Evolutionary conservation across 2,113 vertebrate genomes (phyloP).

Genomic region (Uria lomvia): DNA sequence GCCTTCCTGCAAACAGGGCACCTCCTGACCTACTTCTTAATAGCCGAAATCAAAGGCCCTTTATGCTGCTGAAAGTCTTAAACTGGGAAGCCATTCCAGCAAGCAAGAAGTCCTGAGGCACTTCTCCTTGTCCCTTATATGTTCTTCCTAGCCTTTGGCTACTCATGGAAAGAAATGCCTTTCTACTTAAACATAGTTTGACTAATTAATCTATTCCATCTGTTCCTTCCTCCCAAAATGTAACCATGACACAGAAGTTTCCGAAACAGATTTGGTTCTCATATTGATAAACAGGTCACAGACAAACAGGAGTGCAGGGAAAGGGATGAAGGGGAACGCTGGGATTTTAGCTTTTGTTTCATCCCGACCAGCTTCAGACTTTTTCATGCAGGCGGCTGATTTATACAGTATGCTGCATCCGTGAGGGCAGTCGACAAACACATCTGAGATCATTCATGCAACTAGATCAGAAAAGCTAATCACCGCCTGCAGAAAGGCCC

Average conservation of each 20-base stretch:
- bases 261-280: conserved; percentile 77
- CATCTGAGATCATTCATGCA: neutral
- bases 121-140: conserved; percentile 53
- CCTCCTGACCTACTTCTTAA: conserved; percentile 46
- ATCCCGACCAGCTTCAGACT: neutral
- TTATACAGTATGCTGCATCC: neutral
- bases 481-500: neutral
- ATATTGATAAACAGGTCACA: conserved; percentile 77
- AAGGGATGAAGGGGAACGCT: neutral
- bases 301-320: conserved; percentile 16
- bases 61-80: conserved; percentile 73
- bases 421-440: neutral
- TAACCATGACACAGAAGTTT: conserved; percentile 80
- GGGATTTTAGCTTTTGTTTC: conserved; percentile 21
- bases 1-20: neutral
- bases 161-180: conserved; percentile 85
- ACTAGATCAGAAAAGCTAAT: neutral
- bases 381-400: neutral
- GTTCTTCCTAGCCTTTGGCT: conserved; percentile 74
- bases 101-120: conserved; percentile 51
- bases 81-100: conserved; percentile 37
- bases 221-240: conserved; percentile 77
- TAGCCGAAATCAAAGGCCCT: conserved; percentile 72
- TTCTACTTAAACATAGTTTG: conserved; percentile 83
- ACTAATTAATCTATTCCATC: conserved; percentile 90